Conservation (phyloP, 1,140 invertebrate genomes). For the Ptiloglossa arizonensis region DNA sequence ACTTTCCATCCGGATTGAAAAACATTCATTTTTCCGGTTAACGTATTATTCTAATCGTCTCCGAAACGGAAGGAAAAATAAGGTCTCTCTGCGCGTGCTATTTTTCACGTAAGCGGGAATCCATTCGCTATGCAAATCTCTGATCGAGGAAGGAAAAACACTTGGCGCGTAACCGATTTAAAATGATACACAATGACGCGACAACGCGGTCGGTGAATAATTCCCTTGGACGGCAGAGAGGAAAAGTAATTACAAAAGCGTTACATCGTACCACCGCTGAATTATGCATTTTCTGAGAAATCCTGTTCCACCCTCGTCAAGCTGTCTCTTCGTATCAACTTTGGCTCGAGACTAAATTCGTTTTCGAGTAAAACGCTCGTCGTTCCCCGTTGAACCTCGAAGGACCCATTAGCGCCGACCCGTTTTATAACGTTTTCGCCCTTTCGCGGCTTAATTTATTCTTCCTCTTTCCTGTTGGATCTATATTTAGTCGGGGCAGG, state of each 20-base stretch:
- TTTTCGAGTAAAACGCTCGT: conserved; percentile 4
- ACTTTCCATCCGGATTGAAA: too few relatives aligned
- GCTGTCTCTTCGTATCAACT: not conserved
- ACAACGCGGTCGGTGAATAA: conserved; percentile 16
- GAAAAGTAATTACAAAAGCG: conserved; percentile 33
- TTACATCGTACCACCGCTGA: conserved; percentile 8
- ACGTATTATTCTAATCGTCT: too few relatives aligned
- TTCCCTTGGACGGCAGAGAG: not conserved
- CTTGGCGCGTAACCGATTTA: not conserved
- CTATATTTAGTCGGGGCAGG: not conserved
- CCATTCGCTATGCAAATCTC: not conserved
- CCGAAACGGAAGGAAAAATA: too few relatives aligned
- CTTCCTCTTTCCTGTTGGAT: not conserved
- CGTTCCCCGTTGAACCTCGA: not conserved
- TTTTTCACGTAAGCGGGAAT: not conserved
- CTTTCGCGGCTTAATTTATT: not conserved
- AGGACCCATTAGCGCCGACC: too few relatives aligned
- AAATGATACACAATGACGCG: conserved; percentile 7
- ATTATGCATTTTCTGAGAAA: conserved; percentile 40
- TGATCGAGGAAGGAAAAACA: not conserved
- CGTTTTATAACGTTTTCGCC: not conserved
- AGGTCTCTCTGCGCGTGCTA: too few relatives aligned
- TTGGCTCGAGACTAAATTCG: not conserved
- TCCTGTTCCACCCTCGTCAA: conserved; percentile 24
- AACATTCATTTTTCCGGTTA: too few relatives aligned